Percentiles rank a stretch among this genome's conserved stretches.
phyloP scores from a whole-genome alignment of 1,140 invertebrate genomes.

The Fragariocoptes setiger region DNA sequence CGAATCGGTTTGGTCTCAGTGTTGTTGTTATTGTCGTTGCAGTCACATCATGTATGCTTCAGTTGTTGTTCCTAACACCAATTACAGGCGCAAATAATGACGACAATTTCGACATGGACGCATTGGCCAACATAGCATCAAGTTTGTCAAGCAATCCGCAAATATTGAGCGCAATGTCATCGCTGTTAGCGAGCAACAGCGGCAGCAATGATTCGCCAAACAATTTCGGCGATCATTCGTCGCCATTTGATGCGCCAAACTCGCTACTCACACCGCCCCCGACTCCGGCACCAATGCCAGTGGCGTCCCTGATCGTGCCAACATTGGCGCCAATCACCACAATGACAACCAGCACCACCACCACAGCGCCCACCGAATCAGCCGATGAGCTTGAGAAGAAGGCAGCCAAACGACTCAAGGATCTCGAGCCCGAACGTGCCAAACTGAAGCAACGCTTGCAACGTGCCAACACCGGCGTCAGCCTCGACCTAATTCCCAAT shows the following conservation, averaged over 20 bases:
- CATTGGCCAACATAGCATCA: background rate
- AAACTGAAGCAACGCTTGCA: too few relatives aligned
- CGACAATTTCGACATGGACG: background rate
- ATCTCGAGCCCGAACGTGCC: too few relatives aligned
- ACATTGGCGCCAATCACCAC: background rate
- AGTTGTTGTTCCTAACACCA: too few relatives aligned
- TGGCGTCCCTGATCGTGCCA: background rate
- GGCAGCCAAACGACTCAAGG: too few relatives aligned
- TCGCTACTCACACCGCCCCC: background rate
- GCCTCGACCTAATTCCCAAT: too few relatives aligned
- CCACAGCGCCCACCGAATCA: background rate
- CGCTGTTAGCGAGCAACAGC: background rate
- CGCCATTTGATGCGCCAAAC: background rate
- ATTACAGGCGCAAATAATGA: too few relatives aligned
- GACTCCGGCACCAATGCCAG: background rate
- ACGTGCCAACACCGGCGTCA: too few relatives aligned
- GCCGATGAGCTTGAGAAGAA: background rate
- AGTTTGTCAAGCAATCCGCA: background rate
- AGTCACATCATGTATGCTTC: too few relatives aligned
- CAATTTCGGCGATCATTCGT: background rate
- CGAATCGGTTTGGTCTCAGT: too few relatives aligned
- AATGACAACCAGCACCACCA: background rate
- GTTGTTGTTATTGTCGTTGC: too few relatives aligned
- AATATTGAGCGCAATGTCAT: background rate
- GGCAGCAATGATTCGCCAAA: background rate